phyloP scores from a whole-genome alignment of 2,888 invertebrate genomes.

The Micropterix aruncella region DNA sequence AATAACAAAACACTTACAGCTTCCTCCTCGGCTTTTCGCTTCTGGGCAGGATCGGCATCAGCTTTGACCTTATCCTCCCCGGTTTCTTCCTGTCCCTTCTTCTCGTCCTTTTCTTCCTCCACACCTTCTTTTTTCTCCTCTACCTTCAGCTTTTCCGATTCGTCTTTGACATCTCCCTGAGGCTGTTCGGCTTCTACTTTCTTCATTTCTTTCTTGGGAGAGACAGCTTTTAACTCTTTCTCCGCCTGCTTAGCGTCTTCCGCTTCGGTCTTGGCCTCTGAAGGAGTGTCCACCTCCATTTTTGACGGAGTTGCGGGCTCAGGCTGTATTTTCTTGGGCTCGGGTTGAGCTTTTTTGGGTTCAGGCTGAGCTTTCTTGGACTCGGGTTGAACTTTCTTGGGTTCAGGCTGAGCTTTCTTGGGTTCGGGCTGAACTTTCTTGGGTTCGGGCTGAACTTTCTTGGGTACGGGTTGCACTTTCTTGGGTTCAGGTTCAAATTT shows the following conservation, averaged over 20 bases:
- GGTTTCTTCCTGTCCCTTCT: constrained; percentile 7
- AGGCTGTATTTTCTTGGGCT: too few species aligned
- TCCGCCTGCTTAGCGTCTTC: not conserved
- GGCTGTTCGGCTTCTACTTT: constrained; percentile 2
- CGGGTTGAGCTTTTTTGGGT: too few species aligned
- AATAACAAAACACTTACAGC: too few species aligned
- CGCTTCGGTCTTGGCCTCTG: not conserved
- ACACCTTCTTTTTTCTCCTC: constrained; percentile 12
- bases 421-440: too few species aligned
- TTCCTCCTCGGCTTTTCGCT: constrained; percentile 12
- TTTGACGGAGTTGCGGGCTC: not conserved
- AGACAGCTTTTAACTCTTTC: not conserved
- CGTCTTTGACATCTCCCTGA: constrained; percentile 5
- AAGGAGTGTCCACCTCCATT: not conserved
- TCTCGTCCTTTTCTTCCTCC: constrained; percentile 14
- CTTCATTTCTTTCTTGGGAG: not conserved
- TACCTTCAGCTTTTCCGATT: constrained; percentile 11
- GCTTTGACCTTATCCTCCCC: constrained; percentile 10
- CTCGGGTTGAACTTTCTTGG: too few species aligned
- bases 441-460: too few species aligned
- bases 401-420: too few species aligned
- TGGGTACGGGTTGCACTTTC: not conserved
- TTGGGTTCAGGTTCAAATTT: not conserved
- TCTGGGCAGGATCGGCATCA: constrained; percentile 10
- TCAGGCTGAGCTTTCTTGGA: too few species aligned